Conservation (phyloP, 2,888 invertebrate genomes). For the Drosophila siamana region DNA sequence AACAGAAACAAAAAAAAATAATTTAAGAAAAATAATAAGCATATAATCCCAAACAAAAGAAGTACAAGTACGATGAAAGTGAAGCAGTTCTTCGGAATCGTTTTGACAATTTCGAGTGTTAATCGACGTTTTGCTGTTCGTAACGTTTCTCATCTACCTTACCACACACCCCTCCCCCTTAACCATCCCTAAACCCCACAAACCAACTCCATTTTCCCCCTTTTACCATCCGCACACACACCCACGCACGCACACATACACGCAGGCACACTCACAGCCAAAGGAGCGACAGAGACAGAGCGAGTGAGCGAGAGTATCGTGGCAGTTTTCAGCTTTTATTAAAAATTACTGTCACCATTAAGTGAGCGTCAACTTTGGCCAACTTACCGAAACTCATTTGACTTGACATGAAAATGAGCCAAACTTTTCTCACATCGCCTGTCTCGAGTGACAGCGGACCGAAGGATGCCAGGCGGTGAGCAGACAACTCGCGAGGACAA, state of each 20-base stretch:
- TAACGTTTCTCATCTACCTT: conserved; percentile 1
- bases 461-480: conserved; percentile 19
- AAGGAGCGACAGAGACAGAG: conserved; percentile 2
- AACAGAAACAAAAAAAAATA: not conserved
- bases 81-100: conserved; percentile 17
- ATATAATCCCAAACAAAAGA: not conserved
- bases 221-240: not conserved
- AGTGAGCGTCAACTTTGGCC: conserved; percentile 49
- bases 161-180: not conserved
- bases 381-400: conserved; percentile 74
- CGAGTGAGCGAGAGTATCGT: conserved; percentile 8
- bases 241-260: no score
- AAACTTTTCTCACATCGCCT: conserved; percentile 53
- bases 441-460: conserved; percentile 40
- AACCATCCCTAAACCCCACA: no score
- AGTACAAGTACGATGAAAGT: conserved; percentile 10
- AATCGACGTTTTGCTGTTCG: conserved; percentile 10
- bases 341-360: conserved; percentile 77
- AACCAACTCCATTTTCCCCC: no score
- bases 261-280: not conserved
- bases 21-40: not conserved
- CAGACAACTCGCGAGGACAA: no score
- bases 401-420: conserved; percentile 72
- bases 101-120: conserved; percentile 15
- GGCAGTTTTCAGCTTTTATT: conserved; percentile 60